Evolutionary conservation across 1,140 invertebrate species (phyloP).

Genomic region (Drosophila burlai): DNA sequence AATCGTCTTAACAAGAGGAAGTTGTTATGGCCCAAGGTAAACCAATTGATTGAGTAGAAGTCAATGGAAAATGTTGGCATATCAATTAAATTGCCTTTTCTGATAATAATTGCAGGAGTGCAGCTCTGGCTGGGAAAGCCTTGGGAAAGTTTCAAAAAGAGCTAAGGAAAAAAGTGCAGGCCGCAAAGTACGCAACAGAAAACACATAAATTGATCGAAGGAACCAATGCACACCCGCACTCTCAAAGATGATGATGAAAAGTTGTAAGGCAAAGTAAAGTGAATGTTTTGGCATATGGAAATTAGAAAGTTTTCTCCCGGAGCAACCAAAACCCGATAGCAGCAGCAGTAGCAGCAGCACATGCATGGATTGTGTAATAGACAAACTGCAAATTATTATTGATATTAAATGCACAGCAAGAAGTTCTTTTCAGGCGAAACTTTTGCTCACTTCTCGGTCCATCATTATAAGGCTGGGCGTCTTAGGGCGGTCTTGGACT

Average conservation of each 20-base stretch:
- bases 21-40: conserved; percentile 23
- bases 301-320: conserved; percentile 75
- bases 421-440: conserved; percentile 65
- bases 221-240: conserved; percentile 4
- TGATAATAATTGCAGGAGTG: conserved; percentile 68
- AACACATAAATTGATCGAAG: conserved; percentile 42
- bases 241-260: conserved; percentile 59
- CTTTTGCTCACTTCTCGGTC: conserved; percentile 66
- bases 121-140: conserved; percentile 37
- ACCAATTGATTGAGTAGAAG: conserved; percentile 17
- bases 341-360: conserved; percentile 45
- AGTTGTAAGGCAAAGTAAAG: conserved; percentile 59
- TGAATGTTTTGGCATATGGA: conserved; percentile 60
- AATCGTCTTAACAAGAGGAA: background rate
- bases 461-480: conserved; percentile 68
- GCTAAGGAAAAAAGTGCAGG: conserved; percentile 30
- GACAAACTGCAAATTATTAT: conserved; percentile 79
- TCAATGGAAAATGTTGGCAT: conserved; percentile 12
- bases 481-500: conserved; percentile 51
- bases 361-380: conserved; percentile 64
- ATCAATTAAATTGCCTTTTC: conserved; percentile 72
- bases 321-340: conserved; percentile 38
- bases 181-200: conserved; percentile 61
- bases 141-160: conserved; percentile 50
- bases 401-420: conserved; percentile 81